Base-by-base conservation (phyloP, 2,113 vertebrate species). In the Neogobius melanostomus region DNA sequence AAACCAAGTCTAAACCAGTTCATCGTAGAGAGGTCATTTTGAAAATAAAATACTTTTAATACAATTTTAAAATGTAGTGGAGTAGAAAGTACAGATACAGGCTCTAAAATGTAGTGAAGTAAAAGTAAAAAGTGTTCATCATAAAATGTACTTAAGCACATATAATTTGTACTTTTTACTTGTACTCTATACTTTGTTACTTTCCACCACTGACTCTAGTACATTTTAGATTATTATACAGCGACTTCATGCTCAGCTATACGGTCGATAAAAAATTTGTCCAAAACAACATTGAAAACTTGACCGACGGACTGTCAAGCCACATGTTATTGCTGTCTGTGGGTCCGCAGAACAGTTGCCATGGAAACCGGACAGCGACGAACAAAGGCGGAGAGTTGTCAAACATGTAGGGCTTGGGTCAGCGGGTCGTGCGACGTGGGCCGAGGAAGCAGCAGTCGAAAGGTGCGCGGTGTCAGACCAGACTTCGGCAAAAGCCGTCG, bases 381-480 rank as follows among this genome's bases (percentile, higher is more conserved):
- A 89, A 84, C 76, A 87, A 76, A 94, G 92, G 88, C 84, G 92
- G 91, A 88, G 92, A 91, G 90, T 94, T 92, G 88, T 91, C 92
- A 86, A 91, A 94, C 92, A 93, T 87, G 87, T 90, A 54, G 91
- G 93, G 91, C 91, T 67, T 45, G 74, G 93, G 93, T 94, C 93
- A 95, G 92, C 90, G 90, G 91, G 91, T 84, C 91, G 89, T 89
- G 92, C 91, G 89, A 91, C 70, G 76, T 74, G 74, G 82, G 77
- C 63, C 68, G 69, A 16, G 47, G 64, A 1, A 15, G 53, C 60
- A 70, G 67, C 64, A 45, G 68, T 68, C 74, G 11, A 61, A 60
- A 73, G 8, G 49, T 52, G 36, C 36, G 66, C 11, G 47, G 17
- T 54, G 60, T 14, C 42, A 65, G 64, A 11, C 8, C 65, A 66